These are phyloP conservation scores for Amphipyra berbera DNA, from an alignment of 2,888 invertebrate species.

Conservation along the genomic window DNA sequence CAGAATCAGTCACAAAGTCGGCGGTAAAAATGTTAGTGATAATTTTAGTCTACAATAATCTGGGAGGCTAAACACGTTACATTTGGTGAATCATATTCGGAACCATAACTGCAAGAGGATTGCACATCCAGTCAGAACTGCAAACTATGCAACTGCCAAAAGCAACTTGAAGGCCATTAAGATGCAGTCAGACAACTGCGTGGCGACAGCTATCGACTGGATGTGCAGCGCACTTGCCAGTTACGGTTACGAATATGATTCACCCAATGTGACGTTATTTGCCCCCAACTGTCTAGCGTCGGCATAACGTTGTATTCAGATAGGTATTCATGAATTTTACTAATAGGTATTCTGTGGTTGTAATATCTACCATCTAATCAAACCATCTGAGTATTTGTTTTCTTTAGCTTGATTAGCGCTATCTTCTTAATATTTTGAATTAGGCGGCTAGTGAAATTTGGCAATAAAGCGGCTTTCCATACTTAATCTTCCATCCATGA, in stretches of 20 bases:
- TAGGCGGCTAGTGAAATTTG: constrained; percentile 13
- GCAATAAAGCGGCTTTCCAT: constrained; percentile 13
- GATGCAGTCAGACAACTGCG: too few relatives aligned
- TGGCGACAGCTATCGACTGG: too few relatives aligned
- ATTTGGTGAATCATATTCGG: too few relatives aligned
- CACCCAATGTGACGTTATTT: too few relatives aligned
- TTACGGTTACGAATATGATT: too few relatives aligned
- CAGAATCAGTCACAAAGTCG: constrained; percentile 58
- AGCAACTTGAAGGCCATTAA: too few relatives aligned
- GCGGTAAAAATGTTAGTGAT: constrained; percentile 29
- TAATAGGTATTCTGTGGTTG: not conserved
- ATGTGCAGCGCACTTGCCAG: too few relatives aligned
- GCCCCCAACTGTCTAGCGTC: not conserved
- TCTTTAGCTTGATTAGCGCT: constrained; percentile 8
- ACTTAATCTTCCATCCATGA: not conserved
- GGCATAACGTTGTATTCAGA: not conserved
- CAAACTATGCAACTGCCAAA: too few relatives aligned
- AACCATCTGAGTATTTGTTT: constrained; percentile 1
- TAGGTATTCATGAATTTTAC: not conserved
- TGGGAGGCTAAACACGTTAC: too few relatives aligned
- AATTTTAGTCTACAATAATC: constrained; percentile 15
- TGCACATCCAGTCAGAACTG: too few relatives aligned
- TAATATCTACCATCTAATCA: not conserved
- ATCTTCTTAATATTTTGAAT: not conserved
- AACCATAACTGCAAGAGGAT: too few relatives aligned